These are phyloP conservation scores for Phasia obesa DNA, from an alignment of 2,888 invertebrate genomes.

Conservation along the genomic window DNA sequence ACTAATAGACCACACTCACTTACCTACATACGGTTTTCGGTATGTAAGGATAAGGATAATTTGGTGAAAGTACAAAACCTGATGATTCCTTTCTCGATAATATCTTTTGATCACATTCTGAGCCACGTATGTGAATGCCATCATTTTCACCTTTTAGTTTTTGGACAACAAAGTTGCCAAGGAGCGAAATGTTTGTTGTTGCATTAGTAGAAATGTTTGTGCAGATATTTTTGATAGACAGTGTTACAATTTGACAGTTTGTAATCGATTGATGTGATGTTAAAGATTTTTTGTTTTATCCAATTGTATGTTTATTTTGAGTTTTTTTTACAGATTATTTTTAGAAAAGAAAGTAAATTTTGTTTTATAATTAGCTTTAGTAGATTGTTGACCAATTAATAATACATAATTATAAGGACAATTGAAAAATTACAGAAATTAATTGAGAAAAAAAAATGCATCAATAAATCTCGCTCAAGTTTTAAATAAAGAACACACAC, in stretches of 20 bases:
- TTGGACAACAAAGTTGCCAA: slow-evolving; percentile 39
- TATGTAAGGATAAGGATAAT: slow-evolving; percentile 97
- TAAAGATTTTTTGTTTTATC: background rate
- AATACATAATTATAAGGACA: background rate
- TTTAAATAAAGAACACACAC: slow-evolving; percentile 60
- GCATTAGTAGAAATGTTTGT: slow-evolving; percentile 37
- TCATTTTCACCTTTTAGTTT: slow-evolving; percentile 88
- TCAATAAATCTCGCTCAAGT: slow-evolving; percentile 56
- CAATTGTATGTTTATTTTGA: slow-evolving; percentile 27
- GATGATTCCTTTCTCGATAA: slow-evolving; percentile 95
- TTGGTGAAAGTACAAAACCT: slow-evolving; percentile 97
- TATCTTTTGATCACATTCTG: slow-evolving; percentile 99
- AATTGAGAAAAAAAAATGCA: slow-evolving; percentile 41
- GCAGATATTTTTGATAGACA: slow-evolving; percentile 21
- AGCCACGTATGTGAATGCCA: slow-evolving; percentile 97
- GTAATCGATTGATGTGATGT: slow-evolving; percentile 8
- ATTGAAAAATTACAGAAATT: slow-evolving; percentile 28
- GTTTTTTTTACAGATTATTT: slow-evolving; percentile 19
- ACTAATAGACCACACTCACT: slow-evolving; percentile 71
- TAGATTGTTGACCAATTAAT: slow-evolving; percentile 34
- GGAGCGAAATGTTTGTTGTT: slow-evolving; percentile 72
- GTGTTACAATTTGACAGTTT: slow-evolving; percentile 53
- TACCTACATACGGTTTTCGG: slow-evolving; percentile 96
- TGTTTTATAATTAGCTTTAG: slow-evolving; percentile 38
- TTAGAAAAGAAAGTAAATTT: slow-evolving; percentile 41